Base-by-base conservation (phyloP, 92 coral and sea anemone species). In the Epizoanthus stellaris region DNA sequence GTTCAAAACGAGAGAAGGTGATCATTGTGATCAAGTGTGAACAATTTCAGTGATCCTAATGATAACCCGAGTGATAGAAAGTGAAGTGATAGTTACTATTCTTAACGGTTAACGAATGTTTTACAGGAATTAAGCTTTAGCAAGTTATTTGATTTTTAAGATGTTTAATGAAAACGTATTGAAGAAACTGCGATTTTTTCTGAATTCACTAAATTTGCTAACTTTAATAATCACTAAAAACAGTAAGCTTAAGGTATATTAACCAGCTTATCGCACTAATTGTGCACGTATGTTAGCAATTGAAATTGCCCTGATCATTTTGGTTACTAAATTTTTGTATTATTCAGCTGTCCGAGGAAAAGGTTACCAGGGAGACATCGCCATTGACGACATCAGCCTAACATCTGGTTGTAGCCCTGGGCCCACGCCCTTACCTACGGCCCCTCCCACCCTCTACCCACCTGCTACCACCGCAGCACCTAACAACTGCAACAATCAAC, bases 321-420 rank as follows among this genome's bases (percentile, higher is more conserved):
- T 30, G 36, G 36, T 30, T 30, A 30, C 36, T 30, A 30, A 15
- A 8, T 53, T 36, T 9, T 45, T 20, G 36, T 82, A 14, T 49
- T 88, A 76, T 64, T 21, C 62, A 97, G 98, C 91, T 63, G 73
- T 91, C 10, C 92, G 98, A 65, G 99, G 98, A 20, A 70, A 73
- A 53, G 91, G 97, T 42, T 97, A 91, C 91, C 85, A 71, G 39
- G 95, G 98, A 6, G 99, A 97, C 86, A 91, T 94, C 10, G 99
- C 99, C 53, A 92, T 97, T 62, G 99, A 97, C 68, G 99, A 97
- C 81, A 84, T 97, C 68, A 94, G 98, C 82, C 75, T 97, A 43
- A 89, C 95, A 6, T 81, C 88, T 0, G 84, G 88, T 10, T 97
- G 99, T 82, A 82, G 45, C 8, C 43, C 68, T 30, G 90, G 66